phyloP scores from a whole-genome alignment of 2,888 invertebrate species.

The Panopea generosa region DNA sequence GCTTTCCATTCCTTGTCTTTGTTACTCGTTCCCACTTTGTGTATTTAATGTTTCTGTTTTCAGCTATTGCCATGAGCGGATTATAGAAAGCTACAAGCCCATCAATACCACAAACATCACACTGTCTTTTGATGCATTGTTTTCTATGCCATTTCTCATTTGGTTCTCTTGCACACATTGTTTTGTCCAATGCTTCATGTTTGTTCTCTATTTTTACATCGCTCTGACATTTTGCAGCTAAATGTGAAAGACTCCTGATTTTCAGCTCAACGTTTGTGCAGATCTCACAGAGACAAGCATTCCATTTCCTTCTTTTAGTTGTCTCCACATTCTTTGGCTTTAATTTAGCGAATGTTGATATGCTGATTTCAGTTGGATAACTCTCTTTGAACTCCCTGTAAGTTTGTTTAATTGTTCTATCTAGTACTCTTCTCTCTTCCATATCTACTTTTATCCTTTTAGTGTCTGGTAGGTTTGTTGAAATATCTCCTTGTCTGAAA shows the following conservation, averaged over 20 bases:
- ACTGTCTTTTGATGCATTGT: conserved; percentile 5
- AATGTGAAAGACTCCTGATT: too few species aligned
- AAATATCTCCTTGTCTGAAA: too few species aligned
- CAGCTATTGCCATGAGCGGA: not conserved
- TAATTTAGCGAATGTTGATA: not conserved
- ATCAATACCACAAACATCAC: not conserved
- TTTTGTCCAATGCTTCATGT: conserved; percentile 1
- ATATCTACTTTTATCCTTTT: too few species aligned
- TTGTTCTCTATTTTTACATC: conserved; percentile 2
- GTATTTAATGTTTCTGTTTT: not conserved
- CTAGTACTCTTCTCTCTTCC: too few species aligned
- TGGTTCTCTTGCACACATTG: not conserved
- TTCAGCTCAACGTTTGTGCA: conserved; percentile 10
- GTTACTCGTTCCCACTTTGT: not conserved
- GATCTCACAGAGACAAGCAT: conserved; percentile 1
- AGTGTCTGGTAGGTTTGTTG: too few species aligned
- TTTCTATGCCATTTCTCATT: not conserved
- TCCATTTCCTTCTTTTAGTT: conserved; percentile 1
- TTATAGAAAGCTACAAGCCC: not conserved
- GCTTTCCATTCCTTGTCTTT: conserved; percentile 7
- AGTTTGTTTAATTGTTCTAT: too few species aligned
- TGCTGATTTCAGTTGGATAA: too few species aligned
- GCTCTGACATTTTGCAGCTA: not conserved
- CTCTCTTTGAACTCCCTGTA: too few species aligned
- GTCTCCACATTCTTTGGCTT: conserved; percentile 11